Base-by-base conservation (phyloP, 2,888 invertebrate species). In the Seira sanloemensis region DNA sequence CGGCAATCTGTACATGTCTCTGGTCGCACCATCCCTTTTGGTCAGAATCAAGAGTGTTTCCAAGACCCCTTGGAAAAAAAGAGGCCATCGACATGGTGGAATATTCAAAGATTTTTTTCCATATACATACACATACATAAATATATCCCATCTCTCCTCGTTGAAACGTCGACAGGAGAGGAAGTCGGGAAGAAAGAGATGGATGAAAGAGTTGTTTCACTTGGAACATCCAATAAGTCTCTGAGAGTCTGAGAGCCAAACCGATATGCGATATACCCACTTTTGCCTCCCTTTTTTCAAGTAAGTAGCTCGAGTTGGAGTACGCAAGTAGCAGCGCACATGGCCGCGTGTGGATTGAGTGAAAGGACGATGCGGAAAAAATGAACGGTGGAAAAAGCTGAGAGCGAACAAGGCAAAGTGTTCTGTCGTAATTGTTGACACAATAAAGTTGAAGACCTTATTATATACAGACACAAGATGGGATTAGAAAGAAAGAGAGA, bases 341-440 rank as follows among this genome's bases (percentile, higher is more conserved):
- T n/a, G n/a, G n/a, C n/a, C n/a, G n/a, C n/a, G n/a, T n/a, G n/a
- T n/a, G n/a, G n/a, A n/a, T n/a, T n/a, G 18, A 68, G 54, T 18
- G 46, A 75, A 65, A 18, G 74, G 24, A 16, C 19, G 37, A 58
- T 62, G 65, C n/a, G 37, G 27, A 67, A 67, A 50, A 50, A 50
- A 50, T 50, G 2, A 18, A 65, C 21, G 19, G 58, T 58, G 58
- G n/a, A 18, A 65, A 12, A 65, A 12, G 21, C 1, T 19, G 65
- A 65, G 18, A 65, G 27, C 21, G 23, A 37, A 58, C n/a, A 24
- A 7, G 65, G 75, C 68, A 76, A 75, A 76, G 86, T 76, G 73
- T 62, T 50, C 50, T 46, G 16, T 46, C 84, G 79, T 86, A 86
- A 86, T 86, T 86, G 86, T 84, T 84, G 86, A 86, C 80, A 84